These are phyloP conservation scores for Poeciliopsis turneri DNA, from an alignment of 2,797 vertebrate species.

Conservation along the genomic window DNA sequence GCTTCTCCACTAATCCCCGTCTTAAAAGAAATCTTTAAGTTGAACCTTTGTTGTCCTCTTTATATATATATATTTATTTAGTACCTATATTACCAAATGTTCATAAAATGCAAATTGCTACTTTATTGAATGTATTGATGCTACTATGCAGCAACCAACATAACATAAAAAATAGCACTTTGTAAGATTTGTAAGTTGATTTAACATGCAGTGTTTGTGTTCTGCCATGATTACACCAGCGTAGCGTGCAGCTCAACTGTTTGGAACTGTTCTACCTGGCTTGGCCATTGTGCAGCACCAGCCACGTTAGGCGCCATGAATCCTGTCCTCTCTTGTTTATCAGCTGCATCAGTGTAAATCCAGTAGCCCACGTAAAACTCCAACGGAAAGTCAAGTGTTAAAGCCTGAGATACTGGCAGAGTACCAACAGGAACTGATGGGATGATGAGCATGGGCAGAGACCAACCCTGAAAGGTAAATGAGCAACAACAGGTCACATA, in stretches of 20 bases:
- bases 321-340: conserved; percentile 58
- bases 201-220: not conserved
- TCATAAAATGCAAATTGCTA: not conserved
- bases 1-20: not conserved
- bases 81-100: not conserved
- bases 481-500: conserved; percentile 43
- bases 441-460: conserved; percentile 16
- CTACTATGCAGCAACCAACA: not conserved
- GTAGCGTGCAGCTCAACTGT: not conserved
- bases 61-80: not conserved
- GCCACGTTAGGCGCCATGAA: conserved; percentile 29
- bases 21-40: not conserved
- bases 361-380: conserved; percentile 47
- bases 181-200: not conserved
- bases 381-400: conserved; percentile 33
- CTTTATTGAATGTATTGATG: not conserved
- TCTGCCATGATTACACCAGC: not conserved
- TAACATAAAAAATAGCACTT: not conserved
- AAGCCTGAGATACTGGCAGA: conserved; percentile 42
- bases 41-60: not conserved
- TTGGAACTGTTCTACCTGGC: conserved; percentile 25
- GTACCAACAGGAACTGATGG: conserved; percentile 50
- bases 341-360: conserved; percentile 46
- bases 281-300: conserved; percentile 4
- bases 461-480: conserved; percentile 33